A percentile compares a stretch with the other conserved stretches of the same genome.
Conservation (phyloP, 2,113 vertebrate genomes). For the Bubo blakistoni region DNA sequence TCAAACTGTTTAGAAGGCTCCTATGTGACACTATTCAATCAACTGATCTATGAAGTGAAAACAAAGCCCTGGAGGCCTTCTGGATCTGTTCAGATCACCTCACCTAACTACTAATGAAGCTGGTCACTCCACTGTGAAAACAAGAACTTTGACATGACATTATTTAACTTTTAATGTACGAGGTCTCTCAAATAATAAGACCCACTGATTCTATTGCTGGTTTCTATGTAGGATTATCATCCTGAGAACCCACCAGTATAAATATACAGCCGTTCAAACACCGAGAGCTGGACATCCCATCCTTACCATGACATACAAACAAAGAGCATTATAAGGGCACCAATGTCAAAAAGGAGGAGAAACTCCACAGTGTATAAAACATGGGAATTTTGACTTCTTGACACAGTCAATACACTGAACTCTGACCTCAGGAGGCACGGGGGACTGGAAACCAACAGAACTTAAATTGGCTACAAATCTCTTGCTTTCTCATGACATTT, state of each 20-base stretch:
- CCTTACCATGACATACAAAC: background rate
- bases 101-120: background rate
- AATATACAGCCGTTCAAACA: background rate
- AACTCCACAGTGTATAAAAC: constrained; percentile 26
- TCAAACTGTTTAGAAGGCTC: background rate
- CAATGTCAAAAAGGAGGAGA: background rate
- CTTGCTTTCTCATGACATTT: constrained; percentile 60
- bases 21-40: background rate
- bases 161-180: background rate
- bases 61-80: background rate
- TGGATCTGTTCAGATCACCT: background rate
- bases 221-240: background rate
- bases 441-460: constrained; percentile 50
- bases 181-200: background rate
- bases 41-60: background rate
- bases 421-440: constrained; percentile 38
- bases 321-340: background rate
- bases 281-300: background rate
- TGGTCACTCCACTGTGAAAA: background rate
- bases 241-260: background rate
- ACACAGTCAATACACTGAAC: constrained; percentile 40
- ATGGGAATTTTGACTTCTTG: constrained; percentile 61
- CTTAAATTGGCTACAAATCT: constrained; percentile 2
- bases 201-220: background rate
- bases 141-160: background rate